These are phyloP conservation scores for Caranx ignobilis DNA, from an alignment of 2,113 vertebrate species.

Conservation along the genomic window DNA sequence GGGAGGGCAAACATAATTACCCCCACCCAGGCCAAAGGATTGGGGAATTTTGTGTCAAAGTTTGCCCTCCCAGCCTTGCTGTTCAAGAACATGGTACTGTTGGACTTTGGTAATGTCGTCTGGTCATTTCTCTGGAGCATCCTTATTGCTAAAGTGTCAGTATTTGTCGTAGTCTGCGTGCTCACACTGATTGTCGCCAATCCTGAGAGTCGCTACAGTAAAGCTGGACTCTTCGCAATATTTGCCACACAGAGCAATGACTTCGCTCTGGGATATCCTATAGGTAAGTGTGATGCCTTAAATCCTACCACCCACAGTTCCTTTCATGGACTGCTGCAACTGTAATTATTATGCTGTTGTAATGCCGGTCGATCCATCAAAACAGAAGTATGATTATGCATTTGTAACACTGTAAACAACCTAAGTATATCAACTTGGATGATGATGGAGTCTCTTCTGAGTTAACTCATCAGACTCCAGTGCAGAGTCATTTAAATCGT, in stretches of 20 bases:
- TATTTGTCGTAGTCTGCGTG: conserved; percentile 91
- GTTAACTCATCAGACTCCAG: background rate
- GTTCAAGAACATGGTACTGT: conserved; percentile 98
- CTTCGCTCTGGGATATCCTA: conserved; percentile 97
- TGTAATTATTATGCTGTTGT: background rate
- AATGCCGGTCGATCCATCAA: background rate
- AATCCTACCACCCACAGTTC: background rate
- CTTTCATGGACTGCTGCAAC: background rate
- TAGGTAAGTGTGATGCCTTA: conserved; percentile 86
- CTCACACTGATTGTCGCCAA: conserved; percentile 91
- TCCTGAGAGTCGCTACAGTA: conserved; percentile 91
- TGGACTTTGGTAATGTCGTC: conserved; percentile 94
- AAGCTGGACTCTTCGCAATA: conserved; percentile 97
- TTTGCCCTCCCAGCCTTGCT: conserved; percentile 97
- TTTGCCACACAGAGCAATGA: conserved; percentile 99
- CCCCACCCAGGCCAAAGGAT: conserved; percentile 92
- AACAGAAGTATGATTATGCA: conserved; percentile 9
- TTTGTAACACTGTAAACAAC: background rate
- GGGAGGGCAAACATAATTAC: conserved; percentile 94
- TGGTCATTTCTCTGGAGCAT: conserved; percentile 97
- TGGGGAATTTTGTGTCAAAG: conserved; percentile 96
- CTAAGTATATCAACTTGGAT: background rate
- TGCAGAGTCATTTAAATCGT: background rate
- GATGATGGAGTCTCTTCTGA: background rate
- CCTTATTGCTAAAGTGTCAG: conserved; percentile 92